Conservation (phyloP, 2,888 invertebrate genomes). For the Venusia cambrica region DNA sequence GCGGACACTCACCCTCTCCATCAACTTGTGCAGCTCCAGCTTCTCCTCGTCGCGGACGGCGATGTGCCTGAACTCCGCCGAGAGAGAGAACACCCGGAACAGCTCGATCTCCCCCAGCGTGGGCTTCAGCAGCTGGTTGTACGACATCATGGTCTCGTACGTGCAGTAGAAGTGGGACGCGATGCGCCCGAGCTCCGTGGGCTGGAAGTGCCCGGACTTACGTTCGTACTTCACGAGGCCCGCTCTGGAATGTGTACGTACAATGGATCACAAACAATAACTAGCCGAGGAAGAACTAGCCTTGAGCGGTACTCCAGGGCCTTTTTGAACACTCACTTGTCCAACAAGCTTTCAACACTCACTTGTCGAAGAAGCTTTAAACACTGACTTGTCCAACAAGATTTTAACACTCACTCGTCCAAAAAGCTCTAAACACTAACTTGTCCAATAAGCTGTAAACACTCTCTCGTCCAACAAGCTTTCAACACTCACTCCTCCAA, state of each 20-base stretch:
- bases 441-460: too few species aligned
- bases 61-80: conserved; percentile 96
- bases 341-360: too few species aligned
- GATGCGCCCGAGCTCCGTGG: conserved; percentile 97
- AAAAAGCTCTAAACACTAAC: too few species aligned
- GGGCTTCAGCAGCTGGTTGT: conserved; percentile 97
- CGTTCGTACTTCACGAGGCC: conserved; percentile 98
- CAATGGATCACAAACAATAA: too few species aligned
- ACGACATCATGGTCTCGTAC: conserved; percentile 97
- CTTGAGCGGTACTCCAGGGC: too few species aligned
- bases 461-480: too few species aligned
- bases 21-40: conserved; percentile 96
- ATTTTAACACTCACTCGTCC: too few species aligned
- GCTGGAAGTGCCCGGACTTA: conserved; percentile 92
- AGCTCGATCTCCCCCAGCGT: conserved; percentile 98
- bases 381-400: too few species aligned
- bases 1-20: conserved; percentile 82
- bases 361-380: too few species aligned
- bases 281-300: too few species aligned
- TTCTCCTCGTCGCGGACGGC: conserved; percentile 98
- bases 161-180: conserved; percentile 99
- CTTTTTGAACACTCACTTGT: too few species aligned
- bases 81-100: conserved; percentile 98
- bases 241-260: conserved; percentile 87
- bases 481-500: too few species aligned